These are phyloP conservation scores for Heliornis fulica DNA, from an alignment of 2,113 vertebrate species.

Conservation along the genomic window DNA sequence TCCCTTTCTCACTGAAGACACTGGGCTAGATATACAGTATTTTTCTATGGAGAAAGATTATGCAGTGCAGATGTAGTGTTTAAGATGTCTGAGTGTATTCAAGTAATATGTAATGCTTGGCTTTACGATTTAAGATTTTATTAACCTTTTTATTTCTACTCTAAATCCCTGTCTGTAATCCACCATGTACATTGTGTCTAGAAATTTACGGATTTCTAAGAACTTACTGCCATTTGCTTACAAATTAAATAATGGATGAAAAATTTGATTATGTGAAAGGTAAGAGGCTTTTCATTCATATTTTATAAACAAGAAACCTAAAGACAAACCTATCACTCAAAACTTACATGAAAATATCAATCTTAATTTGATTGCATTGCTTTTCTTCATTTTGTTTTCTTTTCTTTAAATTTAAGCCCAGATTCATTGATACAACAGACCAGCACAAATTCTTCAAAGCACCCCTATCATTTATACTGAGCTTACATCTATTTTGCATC, in stretches of 20 bases:
- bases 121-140: not conserved
- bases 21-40: not conserved
- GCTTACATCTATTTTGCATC: not conserved
- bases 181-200: not conserved
- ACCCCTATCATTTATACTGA: not conserved
- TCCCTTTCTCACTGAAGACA: not conserved
- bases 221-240: not conserved
- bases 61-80: not conserved
- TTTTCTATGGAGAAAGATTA: not conserved
- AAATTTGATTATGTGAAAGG: not conserved
- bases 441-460: not conserved
- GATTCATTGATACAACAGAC: not conserved
- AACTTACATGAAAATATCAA: not conserved
- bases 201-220: not conserved
- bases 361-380: not conserved
- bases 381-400: not conserved
- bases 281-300: not conserved
- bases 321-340: not conserved
- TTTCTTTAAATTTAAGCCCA: not conserved
- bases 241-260: not conserved
- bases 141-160: not conserved
- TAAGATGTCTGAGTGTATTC: not conserved
- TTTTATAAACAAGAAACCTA: constrained; percentile 5
- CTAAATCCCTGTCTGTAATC: not conserved
- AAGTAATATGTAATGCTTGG: not conserved